Conservation (phyloP, 2,113 vertebrate genomes). For the Delphinapterus leucas region DNA sequence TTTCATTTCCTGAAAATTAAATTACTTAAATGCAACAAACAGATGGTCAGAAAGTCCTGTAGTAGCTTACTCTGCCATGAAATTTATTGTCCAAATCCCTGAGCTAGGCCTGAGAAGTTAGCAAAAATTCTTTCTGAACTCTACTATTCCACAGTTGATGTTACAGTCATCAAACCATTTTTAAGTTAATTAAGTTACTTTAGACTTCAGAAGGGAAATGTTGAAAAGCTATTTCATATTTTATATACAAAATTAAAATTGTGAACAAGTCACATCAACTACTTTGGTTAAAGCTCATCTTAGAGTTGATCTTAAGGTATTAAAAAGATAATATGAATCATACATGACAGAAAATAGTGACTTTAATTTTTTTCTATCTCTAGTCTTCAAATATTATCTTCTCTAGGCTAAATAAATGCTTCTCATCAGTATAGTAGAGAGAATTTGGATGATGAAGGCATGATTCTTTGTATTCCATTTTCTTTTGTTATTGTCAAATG, state of each 20-base stretch:
- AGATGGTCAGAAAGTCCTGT: conserved; percentile 65
- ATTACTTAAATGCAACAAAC: conserved; percentile 70
- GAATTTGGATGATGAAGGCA: background rate
- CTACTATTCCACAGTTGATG: background rate
- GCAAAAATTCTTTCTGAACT: background rate
- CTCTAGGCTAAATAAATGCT: background rate
- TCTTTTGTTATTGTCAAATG: background rate
- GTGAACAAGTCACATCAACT: background rate
- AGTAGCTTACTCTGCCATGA: conserved; percentile 43
- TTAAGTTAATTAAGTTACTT: background rate
- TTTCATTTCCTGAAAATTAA: conserved; percentile 76
- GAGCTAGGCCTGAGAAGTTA: conserved; percentile 22
- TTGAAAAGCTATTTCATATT: background rate
- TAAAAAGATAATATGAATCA: background rate
- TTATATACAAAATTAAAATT: conserved; percentile 1
- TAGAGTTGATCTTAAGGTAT: background rate
- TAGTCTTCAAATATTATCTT: background rate
- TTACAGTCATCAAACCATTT: background rate
- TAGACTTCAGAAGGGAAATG: background rate
- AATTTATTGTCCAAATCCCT: conserved; percentile 50
- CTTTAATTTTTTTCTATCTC: background rate
- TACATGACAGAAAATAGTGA: background rate
- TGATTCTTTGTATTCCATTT: background rate
- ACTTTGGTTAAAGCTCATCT: background rate
- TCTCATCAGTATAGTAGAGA: background rate